Evolutionary conservation across 2,113 vertebrate species (phyloP).

Genomic region (Rhinolophus sinicus): DNA sequence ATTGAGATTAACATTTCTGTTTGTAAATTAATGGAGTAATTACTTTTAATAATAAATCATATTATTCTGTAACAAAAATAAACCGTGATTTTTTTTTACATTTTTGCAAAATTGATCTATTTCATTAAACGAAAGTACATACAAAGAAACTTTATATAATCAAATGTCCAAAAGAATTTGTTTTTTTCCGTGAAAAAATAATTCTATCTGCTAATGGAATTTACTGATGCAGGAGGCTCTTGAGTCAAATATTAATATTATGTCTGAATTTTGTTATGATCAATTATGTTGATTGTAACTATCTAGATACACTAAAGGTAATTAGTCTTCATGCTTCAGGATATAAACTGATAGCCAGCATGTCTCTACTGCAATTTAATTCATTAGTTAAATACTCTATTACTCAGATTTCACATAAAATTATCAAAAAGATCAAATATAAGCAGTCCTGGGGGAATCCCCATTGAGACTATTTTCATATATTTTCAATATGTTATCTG

Average conservation of each 20-base stretch:
- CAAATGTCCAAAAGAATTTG: not conserved
- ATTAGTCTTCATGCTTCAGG: slow-evolving; percentile 56
- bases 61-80: not conserved
- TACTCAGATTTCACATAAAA: slow-evolving; percentile 42
- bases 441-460: not conserved
- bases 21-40: not conserved
- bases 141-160: not conserved
- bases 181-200: not conserved
- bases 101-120: not conserved
- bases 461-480: not conserved
- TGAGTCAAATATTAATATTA: slow-evolving; percentile 50
- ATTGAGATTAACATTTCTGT: not conserved
- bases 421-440: slow-evolving; percentile 7
- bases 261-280: slow-evolving; percentile 53
- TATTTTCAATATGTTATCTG: not conserved
- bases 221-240: slow-evolving; percentile 22
- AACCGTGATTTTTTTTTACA: not conserved
- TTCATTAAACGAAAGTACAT: not conserved
- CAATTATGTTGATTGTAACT: slow-evolving; percentile 26
- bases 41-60: not conserved
- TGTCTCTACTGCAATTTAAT: slow-evolving; percentile 5
- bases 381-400: slow-evolving; percentile 33
- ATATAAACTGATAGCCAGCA: slow-evolving; percentile 35
- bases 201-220: slow-evolving; percentile 12
- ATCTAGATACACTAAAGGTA: slow-evolving; percentile 34